Conservation (phyloP, 1,140 invertebrate genomes). For the Drepana arcuata region DNA sequence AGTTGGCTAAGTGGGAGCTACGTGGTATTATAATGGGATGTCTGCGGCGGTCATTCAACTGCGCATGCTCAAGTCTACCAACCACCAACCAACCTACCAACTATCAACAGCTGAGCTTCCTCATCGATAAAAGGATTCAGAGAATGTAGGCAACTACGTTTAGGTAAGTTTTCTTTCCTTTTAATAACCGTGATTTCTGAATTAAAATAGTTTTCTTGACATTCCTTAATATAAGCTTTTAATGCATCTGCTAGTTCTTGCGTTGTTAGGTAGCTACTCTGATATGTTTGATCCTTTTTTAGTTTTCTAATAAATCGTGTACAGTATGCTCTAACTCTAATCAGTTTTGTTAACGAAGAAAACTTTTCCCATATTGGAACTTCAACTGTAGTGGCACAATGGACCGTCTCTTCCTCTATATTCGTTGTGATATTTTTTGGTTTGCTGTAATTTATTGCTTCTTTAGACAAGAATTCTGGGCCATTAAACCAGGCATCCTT, state of each 20-base stretch:
- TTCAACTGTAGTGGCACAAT: no score
- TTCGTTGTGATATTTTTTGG: not conserved
- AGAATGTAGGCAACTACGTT: no score
- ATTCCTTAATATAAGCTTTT: not conserved
- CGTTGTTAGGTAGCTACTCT: not conserved
- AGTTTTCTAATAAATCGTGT: not conserved
- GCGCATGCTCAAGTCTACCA: not conserved
- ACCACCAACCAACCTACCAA: no score
- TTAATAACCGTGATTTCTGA: not conserved
- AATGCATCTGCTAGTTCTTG: not conserved
- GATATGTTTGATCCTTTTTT: not conserved
- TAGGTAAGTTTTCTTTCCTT: not conserved
- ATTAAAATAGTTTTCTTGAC: not conserved
- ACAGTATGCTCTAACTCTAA: not conserved
- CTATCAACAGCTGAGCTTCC: no score
- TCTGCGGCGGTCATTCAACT: not conserved
- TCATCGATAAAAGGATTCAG: not conserved
- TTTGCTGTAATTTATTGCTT: not conserved
- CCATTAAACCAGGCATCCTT: not conserved
- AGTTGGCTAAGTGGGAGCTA: not conserved
- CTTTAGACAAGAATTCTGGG: not conserved
- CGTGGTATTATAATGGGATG: slow-evolving; percentile 1
- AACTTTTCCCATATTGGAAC: no score
- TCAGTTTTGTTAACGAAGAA: not conserved
- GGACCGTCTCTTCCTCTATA: not conserved